Percentiles rank a stretch among this genome's conserved stretches.
phyloP scores from a whole-genome alignment of 2,797 vertebrate species.

The Hylomyscus alleni region DNA sequence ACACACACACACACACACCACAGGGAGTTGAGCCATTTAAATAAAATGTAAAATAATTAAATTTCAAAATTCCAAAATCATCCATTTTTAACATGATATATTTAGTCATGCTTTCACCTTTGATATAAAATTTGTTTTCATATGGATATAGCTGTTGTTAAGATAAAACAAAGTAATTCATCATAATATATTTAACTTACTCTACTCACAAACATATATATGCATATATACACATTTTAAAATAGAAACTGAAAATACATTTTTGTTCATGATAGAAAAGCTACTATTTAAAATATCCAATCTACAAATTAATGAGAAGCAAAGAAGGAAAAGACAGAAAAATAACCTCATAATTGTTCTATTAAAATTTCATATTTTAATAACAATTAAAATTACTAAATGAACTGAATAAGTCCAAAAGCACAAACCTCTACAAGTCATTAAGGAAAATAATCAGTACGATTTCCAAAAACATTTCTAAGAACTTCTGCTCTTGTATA shows the following conservation, averaged over 20 bases:
- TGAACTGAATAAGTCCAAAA: background rate
- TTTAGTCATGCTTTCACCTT: background rate
- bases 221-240: background rate
- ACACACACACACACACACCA: background rate
- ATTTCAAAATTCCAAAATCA: background rate
- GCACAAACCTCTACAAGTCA: conserved; percentile 88
- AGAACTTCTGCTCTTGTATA: conserved; percentile 94
- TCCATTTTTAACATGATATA: background rate
- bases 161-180: background rate
- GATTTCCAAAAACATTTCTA: conserved; percentile 93
- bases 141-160: background rate
- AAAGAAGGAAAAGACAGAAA: conserved; percentile 47
- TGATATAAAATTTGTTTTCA: conserved; percentile 23
- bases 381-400: conserved; percentile 8
- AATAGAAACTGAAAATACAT: background rate
- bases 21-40: background rate
- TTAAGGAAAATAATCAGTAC: conserved; percentile 96
- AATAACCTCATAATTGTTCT: background rate
- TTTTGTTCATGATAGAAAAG: conserved; percentile 34
- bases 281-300: background rate
- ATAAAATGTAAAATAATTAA: conserved; percentile 62
- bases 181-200: background rate
- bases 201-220: background rate
- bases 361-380: conserved; percentile 43
- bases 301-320: conserved; percentile 17